These are phyloP conservation scores for Timema podura DNA, from an alignment of 2,888 invertebrate genomes.

Conservation along the genomic window DNA sequence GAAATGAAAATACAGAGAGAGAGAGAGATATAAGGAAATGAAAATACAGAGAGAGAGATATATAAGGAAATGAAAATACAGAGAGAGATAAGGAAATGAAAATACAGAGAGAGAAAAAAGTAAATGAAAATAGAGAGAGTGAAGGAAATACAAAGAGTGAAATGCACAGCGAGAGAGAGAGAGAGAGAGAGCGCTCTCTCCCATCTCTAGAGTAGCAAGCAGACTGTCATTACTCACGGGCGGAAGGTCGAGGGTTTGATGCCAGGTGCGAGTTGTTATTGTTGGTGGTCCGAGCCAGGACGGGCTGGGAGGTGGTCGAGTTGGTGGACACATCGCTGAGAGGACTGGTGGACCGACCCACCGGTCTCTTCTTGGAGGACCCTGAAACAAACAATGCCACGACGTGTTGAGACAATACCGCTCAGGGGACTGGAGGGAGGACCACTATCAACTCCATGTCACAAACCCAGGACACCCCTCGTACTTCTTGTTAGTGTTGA, in stretches of 20 bases:
- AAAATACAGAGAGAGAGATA: background rate
- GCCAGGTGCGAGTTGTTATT: constrained; percentile 2
- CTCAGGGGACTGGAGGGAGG: background rate
- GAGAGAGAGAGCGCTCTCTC: background rate
- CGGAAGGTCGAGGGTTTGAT: background rate
- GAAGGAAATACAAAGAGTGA: background rate
- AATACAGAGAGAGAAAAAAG: background rate
- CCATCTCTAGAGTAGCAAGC: background rate
- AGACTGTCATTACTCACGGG: constrained; percentile 11
- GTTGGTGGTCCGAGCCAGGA: constrained; percentile 11
- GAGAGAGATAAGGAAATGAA: background rate
- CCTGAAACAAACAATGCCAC: constrained; percentile 26
- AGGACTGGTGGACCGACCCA: constrained; percentile 31
- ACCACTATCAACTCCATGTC: background rate
- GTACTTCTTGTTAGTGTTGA: too few species aligned
- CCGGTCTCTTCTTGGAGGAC: constrained; percentile 28
- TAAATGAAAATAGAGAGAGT: background rate
- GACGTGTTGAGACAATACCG: background rate
- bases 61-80: background rate
- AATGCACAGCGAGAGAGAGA: background rate
- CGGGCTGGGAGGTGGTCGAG: constrained; percentile 24
- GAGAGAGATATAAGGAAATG: background rate
- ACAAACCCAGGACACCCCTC: background rate
- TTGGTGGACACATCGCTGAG: constrained; percentile 31
- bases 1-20: too few species aligned